Evolutionary conservation across 2,113 vertebrate species (phyloP), one percentile per base, ranked within the genome.

Genomic region (Spea multiplicata): DNA sequence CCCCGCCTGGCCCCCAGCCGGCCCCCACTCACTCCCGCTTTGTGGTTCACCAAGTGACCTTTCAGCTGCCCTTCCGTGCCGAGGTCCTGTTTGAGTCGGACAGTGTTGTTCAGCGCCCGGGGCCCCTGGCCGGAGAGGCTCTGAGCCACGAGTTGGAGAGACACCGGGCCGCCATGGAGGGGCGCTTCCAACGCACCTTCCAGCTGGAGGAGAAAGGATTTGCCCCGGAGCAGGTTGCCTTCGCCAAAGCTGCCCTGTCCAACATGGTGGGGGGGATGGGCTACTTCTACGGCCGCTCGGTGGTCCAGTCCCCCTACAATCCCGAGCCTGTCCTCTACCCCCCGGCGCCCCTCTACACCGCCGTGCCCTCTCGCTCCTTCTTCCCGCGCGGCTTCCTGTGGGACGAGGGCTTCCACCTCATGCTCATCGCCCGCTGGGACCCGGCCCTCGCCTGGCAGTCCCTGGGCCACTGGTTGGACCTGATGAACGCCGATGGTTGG

Each of bases 331-430:
- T 92, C 17, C 82, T 88, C 0, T 95, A 89, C 68, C 93, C 0
- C 85, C 91, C 78, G 76, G 91, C 0, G 3, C 48, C 88, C 1
- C 90, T 99, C 55, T 95, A 95, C 84, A 97, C 97, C 0, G 96
- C 94, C 0, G 95, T 98, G 8, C 97, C 97, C 0, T 99, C 97
- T 0, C 94, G 97, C 44, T 99, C 97, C 7, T 99, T 98, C 85
- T 99, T 98, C 76, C 97, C 97, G 0, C 89, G 97, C 0, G 97
- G 97, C 8, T 98, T 99, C 84, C 94, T 99, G 8, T 99, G 97
- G 97, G 97, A 99, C 0, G 97, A 99, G 73, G 97, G 97, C 16
- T 99, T 99, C 82, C 97, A 99, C 84, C 96, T 98, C 83, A 88
- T 99, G 52, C 86, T 99, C 69, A 83, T 99, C 49, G 89, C 86